Evolutionary conservation across 2,888 invertebrate genomes (phyloP).

Genomic region (Embidobia sp.): DNA sequence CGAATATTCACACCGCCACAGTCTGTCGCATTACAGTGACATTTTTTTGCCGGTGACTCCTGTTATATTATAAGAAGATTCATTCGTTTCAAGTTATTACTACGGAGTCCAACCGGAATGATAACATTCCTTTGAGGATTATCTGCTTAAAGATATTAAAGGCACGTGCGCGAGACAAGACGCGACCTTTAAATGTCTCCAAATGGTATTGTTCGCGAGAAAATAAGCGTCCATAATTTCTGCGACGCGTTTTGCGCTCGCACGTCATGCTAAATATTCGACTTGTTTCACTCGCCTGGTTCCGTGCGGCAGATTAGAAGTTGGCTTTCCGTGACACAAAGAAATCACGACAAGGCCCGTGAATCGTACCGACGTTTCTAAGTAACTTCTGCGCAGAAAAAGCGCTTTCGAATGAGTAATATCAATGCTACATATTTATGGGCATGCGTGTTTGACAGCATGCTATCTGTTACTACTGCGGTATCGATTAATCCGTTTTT

Average conservation of each 20-base stretch:
- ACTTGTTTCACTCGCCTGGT: slow-evolving; percentile 11
- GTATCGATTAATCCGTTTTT: slow-evolving; percentile 51
- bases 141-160: too few species aligned
- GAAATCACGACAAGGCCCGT: slow-evolving; percentile 34
- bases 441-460: slow-evolving; percentile 35
- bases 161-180: too few species aligned
- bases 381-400: slow-evolving; percentile 29
- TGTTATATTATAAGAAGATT: too few species aligned
- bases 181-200: too few species aligned
- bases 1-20: too few species aligned
- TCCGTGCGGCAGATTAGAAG: slow-evolving; percentile 8
- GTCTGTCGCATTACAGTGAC: too few species aligned
- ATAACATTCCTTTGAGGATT: too few species aligned
- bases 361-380: slow-evolving; percentile 36
- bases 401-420: slow-evolving; percentile 47
- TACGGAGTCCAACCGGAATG: too few species aligned
- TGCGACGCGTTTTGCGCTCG: neutral
- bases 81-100: too few species aligned
- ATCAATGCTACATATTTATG: slow-evolving; percentile 49
- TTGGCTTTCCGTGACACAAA: slow-evolving; percentile 28
- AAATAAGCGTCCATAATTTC: slow-evolving; percentile 26
- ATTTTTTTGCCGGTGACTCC: too few species aligned
- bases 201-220: too few species aligned
- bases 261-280: slow-evolving; percentile 17
- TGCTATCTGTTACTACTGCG: slow-evolving; percentile 39